Conservation (phyloP, 2,888 invertebrate species). For the Drosophila mimetica region DNA sequence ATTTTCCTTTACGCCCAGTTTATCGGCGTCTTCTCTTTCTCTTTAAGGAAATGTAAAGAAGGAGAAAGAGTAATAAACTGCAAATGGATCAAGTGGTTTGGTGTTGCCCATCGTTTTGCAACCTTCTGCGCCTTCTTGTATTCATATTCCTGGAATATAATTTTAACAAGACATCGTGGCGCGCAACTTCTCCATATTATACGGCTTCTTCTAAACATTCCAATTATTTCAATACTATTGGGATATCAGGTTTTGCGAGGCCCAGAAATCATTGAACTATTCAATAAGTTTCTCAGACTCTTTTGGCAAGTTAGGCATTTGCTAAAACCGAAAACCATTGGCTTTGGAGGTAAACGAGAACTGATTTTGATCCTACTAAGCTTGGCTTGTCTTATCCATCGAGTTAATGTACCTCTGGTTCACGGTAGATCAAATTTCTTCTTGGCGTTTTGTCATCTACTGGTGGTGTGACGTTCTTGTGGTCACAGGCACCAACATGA, state of each 20-base stretch:
- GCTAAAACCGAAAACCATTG: neutral
- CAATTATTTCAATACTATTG: neutral
- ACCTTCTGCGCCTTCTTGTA: neutral
- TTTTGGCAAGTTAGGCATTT: neutral
- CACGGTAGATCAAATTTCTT: neutral
- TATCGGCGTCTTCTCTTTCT: neutral
- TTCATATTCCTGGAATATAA: no score
- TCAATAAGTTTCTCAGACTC: conserved; percentile 1
- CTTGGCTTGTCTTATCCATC: neutral
- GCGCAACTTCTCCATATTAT: neutral
- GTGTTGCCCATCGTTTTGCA: neutral
- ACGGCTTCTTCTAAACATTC: neutral
- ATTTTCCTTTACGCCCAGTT: neutral
- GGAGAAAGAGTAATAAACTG: neutral
- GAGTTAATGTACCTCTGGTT: neutral
- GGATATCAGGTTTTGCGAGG: neutral
- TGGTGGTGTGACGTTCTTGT: neutral
- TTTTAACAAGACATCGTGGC: neutral
- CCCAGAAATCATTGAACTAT: neutral
- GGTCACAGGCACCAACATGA: neutral
- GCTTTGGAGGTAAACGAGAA: conserved; percentile 10
- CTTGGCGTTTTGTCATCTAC: no score
- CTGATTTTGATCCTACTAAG: neutral
- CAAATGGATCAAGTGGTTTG: neutral
- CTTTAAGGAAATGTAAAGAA: neutral